phyloP scores from a whole-genome alignment of 2,113 vertebrate species.

The Paedocypris sp. region DNA sequence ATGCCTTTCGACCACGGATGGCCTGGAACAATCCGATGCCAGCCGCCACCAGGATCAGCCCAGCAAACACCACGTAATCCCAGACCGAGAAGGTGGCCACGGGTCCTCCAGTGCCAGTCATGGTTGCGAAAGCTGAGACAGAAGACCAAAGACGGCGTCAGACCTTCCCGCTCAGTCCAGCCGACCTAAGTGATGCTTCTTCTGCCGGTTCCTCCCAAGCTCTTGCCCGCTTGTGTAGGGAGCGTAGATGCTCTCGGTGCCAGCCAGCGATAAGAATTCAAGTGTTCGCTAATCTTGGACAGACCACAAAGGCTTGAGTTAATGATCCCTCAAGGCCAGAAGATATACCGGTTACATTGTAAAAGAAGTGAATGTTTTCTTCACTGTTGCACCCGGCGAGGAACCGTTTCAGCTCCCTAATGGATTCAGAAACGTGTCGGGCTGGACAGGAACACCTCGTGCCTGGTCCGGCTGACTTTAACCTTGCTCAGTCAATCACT shows the following conservation, averaged over 20 bases:
- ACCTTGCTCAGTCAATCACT: not conserved
- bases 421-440: conserved; percentile 8
- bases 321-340: conserved; percentile 57
- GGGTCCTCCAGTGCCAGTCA: conserved; percentile 51
- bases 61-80: conserved; percentile 69
- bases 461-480: not conserved
- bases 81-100: conserved; percentile 59
- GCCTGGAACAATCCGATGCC: conserved; percentile 63
- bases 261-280: conserved; percentile 1
- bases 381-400: not conserved
- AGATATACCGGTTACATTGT: conserved; percentile 24
- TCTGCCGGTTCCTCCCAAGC: not conserved
- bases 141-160: not conserved
- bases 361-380: conserved; percentile 20
- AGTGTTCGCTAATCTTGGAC: not conserved
- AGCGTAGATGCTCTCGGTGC: not conserved
- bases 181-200: not conserved
- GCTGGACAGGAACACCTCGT: not conserved
- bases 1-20: conserved; percentile 51
- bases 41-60: conserved; percentile 46
- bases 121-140: conserved; percentile 18
- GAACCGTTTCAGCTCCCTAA: not conserved
- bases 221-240: not conserved
- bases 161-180: too few relatives aligned
- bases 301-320: conserved; percentile 46